phyloP scores from a whole-genome alignment of 1,140 invertebrate species.

The Galendromus occidentalis region DNA sequence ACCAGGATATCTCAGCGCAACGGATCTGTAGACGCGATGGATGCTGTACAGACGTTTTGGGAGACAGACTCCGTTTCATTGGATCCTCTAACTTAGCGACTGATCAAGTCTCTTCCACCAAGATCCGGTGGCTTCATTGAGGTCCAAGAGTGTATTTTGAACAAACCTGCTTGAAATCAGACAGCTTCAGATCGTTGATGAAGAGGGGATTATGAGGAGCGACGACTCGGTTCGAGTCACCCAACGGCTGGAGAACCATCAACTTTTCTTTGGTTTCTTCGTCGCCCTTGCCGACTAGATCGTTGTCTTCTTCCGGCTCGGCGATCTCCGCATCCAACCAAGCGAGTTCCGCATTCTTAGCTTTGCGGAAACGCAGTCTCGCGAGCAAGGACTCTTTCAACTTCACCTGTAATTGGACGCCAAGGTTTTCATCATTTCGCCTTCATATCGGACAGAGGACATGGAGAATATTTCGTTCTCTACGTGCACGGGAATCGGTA shows the following conservation, averaged over 20 bases:
- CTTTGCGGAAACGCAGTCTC: constrained; percentile 54
- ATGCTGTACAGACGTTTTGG: no score
- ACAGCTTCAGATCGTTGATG: constrained; percentile 83
- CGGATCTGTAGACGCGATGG: no score
- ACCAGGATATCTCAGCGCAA: no score
- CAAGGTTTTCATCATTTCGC: no score
- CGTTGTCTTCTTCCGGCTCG: constrained; percentile 22
- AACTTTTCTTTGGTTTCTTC: constrained; percentile 15
- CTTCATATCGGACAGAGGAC: no score
- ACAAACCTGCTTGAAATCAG: constrained; percentile 66
- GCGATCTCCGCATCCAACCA: constrained; percentile 60
- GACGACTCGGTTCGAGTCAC: constrained; percentile 26
- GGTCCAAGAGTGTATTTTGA: background rate
- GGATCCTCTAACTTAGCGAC: background rate
- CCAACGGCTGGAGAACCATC: constrained; percentile 14
- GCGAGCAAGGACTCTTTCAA: constrained; percentile 73
- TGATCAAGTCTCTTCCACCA: background rate
- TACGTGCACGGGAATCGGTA: no score
- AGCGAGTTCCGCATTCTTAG: constrained; percentile 55
- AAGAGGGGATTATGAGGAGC: constrained; percentile 66
- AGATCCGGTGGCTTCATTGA: background rate
- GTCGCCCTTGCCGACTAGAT: constrained; percentile 14
- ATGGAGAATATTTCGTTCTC: no score
- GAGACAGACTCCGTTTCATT: no score
- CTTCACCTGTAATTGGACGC: constrained; percentile 39